phyloP scores from a whole-genome alignment of 2,797 vertebrate genomes.

The Leptatherina wallacei region DNA sequence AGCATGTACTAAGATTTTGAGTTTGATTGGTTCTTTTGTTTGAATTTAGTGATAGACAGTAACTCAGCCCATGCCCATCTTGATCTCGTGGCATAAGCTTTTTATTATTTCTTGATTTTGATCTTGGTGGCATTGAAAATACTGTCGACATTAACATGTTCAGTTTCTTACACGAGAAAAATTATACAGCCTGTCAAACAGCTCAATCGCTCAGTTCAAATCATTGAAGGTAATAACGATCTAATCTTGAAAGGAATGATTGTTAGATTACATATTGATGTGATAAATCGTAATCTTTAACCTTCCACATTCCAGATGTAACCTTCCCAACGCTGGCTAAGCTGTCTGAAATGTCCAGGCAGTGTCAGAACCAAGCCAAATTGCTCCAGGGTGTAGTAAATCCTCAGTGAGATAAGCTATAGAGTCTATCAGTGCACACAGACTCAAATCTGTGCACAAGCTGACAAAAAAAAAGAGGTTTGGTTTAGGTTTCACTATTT shows the following conservation, averaged over 20 bases:
- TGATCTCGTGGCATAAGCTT: too few relatives aligned
- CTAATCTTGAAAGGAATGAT: neutral
- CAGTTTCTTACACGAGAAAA: neutral
- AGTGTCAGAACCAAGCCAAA: constrained; percentile 11
- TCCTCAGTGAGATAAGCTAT: constrained; percentile 20
- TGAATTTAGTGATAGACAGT: neutral
- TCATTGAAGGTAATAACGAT: neutral
- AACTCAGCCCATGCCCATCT: neutral
- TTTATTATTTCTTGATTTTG: neutral
- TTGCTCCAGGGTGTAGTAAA: constrained; percentile 19
- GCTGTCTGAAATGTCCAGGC: neutral
- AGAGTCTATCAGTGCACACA: constrained; percentile 17
- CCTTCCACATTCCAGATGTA: neutral
- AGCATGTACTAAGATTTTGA: neutral
- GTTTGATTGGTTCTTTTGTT: neutral
- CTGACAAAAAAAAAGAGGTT: neutral
- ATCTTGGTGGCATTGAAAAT: neutral
- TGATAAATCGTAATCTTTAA: neutral
- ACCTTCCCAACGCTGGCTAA: neutral
- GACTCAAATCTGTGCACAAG: constrained; percentile 28
- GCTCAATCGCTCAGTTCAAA: neutral
- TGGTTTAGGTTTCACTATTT: neutral
- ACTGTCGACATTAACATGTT: neutral
- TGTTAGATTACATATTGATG: neutral
- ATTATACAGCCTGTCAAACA: neutral